A percentile compares a stretch with the other conserved stretches of the same genome.
phyloP scores from a whole-genome alignment of 2,888 invertebrate genomes.

The Trisateles emortualis region DNA sequence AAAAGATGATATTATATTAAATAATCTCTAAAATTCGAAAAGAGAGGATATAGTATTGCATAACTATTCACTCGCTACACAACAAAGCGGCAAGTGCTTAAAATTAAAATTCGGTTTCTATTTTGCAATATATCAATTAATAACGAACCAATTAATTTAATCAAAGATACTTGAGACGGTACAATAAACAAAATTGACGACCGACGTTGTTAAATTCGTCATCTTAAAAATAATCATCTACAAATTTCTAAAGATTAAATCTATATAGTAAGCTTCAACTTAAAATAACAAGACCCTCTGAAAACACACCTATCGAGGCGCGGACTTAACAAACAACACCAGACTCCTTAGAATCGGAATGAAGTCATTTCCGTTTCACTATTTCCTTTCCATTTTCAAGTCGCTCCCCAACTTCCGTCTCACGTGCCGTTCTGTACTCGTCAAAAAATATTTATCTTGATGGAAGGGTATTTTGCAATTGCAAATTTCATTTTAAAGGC shows the following conservation, averaged over 20 bases:
- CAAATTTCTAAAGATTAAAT: constrained; percentile 2
- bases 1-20: too few species aligned
- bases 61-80: too few species aligned
- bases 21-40: too few species aligned
- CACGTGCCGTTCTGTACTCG: constrained; percentile 35
- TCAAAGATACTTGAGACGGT: background rate
- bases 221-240: background rate
- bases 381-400: constrained; percentile 62
- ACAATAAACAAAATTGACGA: background rate
- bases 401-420: constrained; percentile 51
- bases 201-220: background rate
- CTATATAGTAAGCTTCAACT: background rate
- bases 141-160: too few species aligned
- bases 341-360: constrained; percentile 50
- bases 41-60: too few species aligned
- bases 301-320: constrained; percentile 34
- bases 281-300: constrained; percentile 9
- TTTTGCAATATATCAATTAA: too few species aligned
- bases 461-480: constrained; percentile 23
- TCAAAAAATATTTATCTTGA: constrained; percentile 42
- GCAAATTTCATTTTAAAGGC: constrained; percentile 20
- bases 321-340: constrained; percentile 38
- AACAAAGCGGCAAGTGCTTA: too few species aligned
- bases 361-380: constrained; percentile 62
- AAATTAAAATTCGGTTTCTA: too few species aligned